A percentile compares a stretch with the other conserved stretches of the same genome.
phyloP scores from a whole-genome alignment of 2,113 vertebrate species.

The Oryzias woworae region DNA sequence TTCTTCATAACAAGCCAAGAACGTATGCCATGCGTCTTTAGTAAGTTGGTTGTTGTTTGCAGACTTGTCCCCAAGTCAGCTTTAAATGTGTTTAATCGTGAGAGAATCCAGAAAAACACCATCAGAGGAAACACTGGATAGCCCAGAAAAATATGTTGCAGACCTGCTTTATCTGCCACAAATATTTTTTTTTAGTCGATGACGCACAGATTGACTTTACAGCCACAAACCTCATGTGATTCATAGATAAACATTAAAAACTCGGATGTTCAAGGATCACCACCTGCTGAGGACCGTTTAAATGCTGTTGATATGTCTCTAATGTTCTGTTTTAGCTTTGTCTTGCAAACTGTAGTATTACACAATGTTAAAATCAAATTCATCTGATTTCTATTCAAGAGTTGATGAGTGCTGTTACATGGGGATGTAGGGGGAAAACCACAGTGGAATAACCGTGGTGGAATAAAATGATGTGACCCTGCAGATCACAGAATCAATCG shows the following conservation, averaged over 20 bases:
- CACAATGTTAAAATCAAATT: too few species aligned
- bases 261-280: slow-evolving; percentile 2
- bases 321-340: too few species aligned
- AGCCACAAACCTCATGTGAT: slow-evolving; percentile 8
- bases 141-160: slow-evolving; percentile 18
- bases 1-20: slow-evolving; percentile 61
- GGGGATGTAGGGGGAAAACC: too few species aligned
- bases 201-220: slow-evolving; percentile 8
- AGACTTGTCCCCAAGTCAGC: slow-evolving; percentile 39
- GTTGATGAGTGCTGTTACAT: too few species aligned
- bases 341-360: too few species aligned
- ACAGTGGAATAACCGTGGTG: too few species aligned
- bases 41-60: slow-evolving; percentile 56
- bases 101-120: slow-evolving; percentile 20
- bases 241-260: slow-evolving; percentile 26
- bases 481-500: too few species aligned
- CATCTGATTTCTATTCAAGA: too few species aligned
- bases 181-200: slow-evolving; percentile 42
- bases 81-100: slow-evolving; percentile 48
- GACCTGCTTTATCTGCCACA: not conserved
- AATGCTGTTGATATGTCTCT: not conserved
- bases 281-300: not conserved
- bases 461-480: too few species aligned
- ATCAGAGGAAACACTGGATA: slow-evolving; percentile 27
- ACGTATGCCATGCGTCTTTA: slow-evolving; percentile 30